These are phyloP conservation scores for Ennomos fuscantarius DNA, from an alignment of 2,888 invertebrate species.

Conservation along the genomic window DNA sequence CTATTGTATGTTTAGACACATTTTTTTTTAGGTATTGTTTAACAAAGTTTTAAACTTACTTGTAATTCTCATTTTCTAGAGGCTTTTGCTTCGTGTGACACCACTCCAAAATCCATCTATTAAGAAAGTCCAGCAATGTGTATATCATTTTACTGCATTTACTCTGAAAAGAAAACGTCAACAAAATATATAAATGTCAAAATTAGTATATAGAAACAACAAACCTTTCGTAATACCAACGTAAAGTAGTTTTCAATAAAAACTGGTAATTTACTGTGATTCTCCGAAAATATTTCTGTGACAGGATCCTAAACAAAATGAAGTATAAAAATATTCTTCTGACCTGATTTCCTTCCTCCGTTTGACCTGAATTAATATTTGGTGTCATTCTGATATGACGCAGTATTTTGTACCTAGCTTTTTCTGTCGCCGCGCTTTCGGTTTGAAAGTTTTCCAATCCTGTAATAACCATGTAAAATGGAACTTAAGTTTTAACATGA, in stretches of 20 bases:
- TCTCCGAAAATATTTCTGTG: not conserved
- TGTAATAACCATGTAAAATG: conserved; percentile 28
- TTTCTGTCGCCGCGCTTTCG: conserved; percentile 56
- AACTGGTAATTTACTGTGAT: too few relatives aligned
- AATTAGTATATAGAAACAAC: too few relatives aligned
- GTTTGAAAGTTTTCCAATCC: conserved; percentile 66
- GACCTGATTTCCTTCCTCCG: conserved; percentile 80
- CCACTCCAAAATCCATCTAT: conserved; percentile 90
- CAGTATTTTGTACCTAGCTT: conserved; percentile 68
- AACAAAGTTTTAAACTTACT: conserved; percentile 52
- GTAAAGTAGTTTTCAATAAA: too few relatives aligned
- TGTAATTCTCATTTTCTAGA: conserved; percentile 74
- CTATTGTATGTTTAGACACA: too few relatives aligned
- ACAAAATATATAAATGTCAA: too few relatives aligned
- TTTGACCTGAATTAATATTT: conserved; percentile 66
- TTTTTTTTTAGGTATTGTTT: too few relatives aligned
- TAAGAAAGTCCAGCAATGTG: conserved; percentile 90
- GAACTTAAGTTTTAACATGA: too few relatives aligned
- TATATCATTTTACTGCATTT: conserved; percentile 89
- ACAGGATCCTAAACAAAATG: not conserved
- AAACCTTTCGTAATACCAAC: too few relatives aligned
- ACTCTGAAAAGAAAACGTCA: conserved; percentile 70
- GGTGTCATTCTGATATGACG: conserved; percentile 75
- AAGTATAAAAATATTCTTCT: conserved; percentile 12
- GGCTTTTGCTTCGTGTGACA: conserved; percentile 73